Base-by-base conservation (phyloP, 37 sponge, comb jelly and placozoan species). In the Hormiphora californensis region DNA sequence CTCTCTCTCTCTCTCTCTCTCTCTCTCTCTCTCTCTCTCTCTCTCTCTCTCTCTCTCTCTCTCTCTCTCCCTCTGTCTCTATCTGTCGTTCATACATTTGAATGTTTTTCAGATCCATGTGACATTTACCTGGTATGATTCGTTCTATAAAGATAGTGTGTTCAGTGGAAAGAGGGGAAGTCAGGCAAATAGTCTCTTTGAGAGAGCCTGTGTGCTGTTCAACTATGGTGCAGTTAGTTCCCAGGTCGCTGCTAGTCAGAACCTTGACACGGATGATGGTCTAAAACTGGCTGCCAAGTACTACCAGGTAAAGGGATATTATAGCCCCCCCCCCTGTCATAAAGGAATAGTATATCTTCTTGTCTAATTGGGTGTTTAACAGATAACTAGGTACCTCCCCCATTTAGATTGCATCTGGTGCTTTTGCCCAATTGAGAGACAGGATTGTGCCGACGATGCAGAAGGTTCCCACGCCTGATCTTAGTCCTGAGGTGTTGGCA, bases 81-180 rank as follows among this genome's bases (percentile, higher is more conserved):
- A 22, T 27, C 38, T 25, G 55, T 39, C 35, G 9, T 37, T 69
- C 39, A 37, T 32, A 8, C 23, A 55, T 27, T 63, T 21, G 25
- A n/a, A 22, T 36, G 23, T 54, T 85, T 25, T 32, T 12, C 86
- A 96, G 98, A 91, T 96, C n/a, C 89, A 87, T 7, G 87, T 96
- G 28, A 96, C 92, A 86, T 94, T 96, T 78, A 85, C 91, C 5
- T 96, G 98, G 98, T 38, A 87, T 25, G 98, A 94, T 65, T 92
- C 98, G 11, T 96, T 96, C 86, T 40, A 53, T 30, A 90, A 88
- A 32, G 93, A 46, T 86, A 11, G 91, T 90, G 0, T 86, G 91
- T 33, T 87, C 91, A 63, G 90, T 87, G 49, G 89, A 88, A 23
- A 88, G 54, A 28, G 92, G 90, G 86, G 91, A 88, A 57, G 92